phyloP scores from a whole-genome alignment of 1,140 invertebrate species.

The Cardiocondyla obscurior region DNA sequence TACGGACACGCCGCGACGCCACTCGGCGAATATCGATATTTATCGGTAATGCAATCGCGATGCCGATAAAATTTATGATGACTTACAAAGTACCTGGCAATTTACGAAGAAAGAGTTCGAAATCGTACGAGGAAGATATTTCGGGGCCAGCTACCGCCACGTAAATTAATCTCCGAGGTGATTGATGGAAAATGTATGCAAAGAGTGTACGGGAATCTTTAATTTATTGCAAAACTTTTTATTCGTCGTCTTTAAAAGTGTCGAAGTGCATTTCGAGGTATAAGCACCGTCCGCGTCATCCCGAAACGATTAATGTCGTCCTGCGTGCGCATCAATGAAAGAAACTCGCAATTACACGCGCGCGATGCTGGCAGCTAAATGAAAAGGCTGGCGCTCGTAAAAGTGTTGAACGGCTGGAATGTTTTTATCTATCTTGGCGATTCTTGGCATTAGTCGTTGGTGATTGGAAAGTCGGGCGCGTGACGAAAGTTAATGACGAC shows the following conservation, averaged over 20 bases:
- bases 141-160: background rate
- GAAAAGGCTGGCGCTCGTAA: background rate
- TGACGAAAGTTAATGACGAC: constrained; percentile 36
- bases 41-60: background rate
- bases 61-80: constrained; percentile 31
- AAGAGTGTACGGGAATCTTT: background rate
- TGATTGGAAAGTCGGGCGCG: constrained; percentile 39
- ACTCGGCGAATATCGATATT: constrained; percentile 32
- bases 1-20: background rate
- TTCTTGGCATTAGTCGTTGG: background rate
- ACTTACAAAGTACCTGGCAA: constrained; percentile 11
- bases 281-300: background rate
- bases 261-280: constrained; percentile 9
- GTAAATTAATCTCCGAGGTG: background rate
- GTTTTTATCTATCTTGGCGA: constrained; percentile 19
- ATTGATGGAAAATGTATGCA: background rate
- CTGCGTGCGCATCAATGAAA: background rate
- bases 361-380: background rate
- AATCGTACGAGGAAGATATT: background rate
- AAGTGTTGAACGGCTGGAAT: constrained; percentile 12
- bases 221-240: background rate
- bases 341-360: constrained; percentile 7
- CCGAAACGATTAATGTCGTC: background rate
- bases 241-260: too few species aligned
- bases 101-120: background rate